Conservation (phyloP, 2,888 invertebrate genomes). For the Ctena decussata region DNA sequence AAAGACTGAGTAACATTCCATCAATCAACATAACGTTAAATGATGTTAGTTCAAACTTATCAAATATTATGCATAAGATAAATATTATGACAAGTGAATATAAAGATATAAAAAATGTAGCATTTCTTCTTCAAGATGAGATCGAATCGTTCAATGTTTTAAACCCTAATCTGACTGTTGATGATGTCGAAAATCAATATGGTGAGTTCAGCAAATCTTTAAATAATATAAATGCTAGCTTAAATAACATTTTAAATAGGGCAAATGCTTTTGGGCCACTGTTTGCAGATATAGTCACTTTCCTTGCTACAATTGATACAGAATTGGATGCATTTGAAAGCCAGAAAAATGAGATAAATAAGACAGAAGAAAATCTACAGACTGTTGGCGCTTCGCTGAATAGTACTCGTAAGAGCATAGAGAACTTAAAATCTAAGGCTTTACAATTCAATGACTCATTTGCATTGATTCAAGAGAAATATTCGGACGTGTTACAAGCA, state of each 20-base stretch:
- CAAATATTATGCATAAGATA: background rate
- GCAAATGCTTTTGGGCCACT: background rate
- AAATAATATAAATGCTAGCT: background rate
- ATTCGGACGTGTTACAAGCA: background rate
- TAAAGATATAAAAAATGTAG: background rate
- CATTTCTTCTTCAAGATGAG: background rate
- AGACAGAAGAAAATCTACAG: background rate
- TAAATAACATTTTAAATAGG: background rate
- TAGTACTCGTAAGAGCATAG: background rate
- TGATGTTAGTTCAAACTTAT: background rate
- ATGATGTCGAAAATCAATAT: background rate
- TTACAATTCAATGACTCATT: background rate
- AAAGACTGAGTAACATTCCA: background rate
- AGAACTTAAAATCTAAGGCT: background rate
- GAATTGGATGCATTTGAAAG: background rate
- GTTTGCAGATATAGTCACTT: background rate
- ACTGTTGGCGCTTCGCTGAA: background rate
- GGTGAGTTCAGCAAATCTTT: background rate
- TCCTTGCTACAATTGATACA: background rate
- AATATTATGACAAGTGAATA: background rate
- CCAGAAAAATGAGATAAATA: background rate
- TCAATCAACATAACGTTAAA: background rate
- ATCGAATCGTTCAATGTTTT: background rate
- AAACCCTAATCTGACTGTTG: background rate
- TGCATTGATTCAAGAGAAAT: background rate